Percentiles rank a stretch among this genome's conserved stretches.
Conservation (phyloP, 92 coral and sea anemone species). For the Siderastrea radians region DNA sequence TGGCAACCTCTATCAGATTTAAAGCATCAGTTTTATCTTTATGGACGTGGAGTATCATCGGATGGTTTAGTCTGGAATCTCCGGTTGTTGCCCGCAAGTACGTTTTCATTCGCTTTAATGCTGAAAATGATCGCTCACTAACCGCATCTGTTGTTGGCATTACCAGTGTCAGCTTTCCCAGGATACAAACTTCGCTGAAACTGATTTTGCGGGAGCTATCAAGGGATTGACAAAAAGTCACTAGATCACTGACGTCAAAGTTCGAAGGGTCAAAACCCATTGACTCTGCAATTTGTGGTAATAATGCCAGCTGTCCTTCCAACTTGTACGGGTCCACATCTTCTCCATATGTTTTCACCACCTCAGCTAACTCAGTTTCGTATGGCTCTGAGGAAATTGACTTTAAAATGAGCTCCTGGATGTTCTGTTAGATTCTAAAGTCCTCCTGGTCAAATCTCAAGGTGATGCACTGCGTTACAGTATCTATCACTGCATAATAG, state of each 20-base stretch:
- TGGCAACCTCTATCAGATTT: no score
- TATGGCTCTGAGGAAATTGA: constrained; percentile 39
- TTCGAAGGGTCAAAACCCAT: constrained; percentile 41
- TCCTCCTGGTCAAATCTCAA: constrained; percentile 59
- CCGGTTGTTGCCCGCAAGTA: constrained; percentile 52
- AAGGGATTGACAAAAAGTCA: constrained; percentile 33
- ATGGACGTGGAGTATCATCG: constrained; percentile 66
- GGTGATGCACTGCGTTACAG: constrained; percentile 43
- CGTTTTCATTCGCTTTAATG: constrained; percentile 60
- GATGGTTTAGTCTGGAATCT: constrained; percentile 56
- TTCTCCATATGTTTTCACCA: constrained; percentile 29
- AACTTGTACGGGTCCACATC: constrained; percentile 50
- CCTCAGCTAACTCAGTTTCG: constrained; percentile 38
- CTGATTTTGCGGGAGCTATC: neutral
- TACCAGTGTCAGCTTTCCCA: constrained; percentile 40
- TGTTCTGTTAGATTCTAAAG: constrained; percentile 45
- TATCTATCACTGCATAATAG: constrained; percentile 36
- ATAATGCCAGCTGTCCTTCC: constrained; percentile 40
- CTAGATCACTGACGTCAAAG: constrained; percentile 48
- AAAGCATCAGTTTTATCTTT: constrained; percentile 56
- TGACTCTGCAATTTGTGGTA: constrained; percentile 46
- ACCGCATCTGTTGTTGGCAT: constrained; percentile 57
- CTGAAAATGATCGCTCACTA: constrained; percentile 69
- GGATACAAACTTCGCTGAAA: constrained; percentile 19
- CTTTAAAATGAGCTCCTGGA: constrained; percentile 33